Percentiles rank a stretch among this genome's conserved stretches.
Conservation (phyloP, 1,140 invertebrate genomes). For the Vanessa atalanta region DNA sequence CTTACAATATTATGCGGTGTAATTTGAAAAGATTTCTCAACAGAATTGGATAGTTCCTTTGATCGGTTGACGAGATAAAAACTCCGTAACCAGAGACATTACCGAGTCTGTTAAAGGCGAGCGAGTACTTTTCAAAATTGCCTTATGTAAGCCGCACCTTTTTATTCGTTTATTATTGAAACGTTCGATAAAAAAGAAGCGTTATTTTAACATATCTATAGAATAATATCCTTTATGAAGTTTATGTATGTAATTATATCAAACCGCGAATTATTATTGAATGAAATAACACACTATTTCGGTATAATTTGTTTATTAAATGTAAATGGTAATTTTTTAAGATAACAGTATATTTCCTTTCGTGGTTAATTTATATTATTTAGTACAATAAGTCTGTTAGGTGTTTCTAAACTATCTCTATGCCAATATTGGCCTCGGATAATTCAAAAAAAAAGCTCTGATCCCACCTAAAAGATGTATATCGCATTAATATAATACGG, state of each 20-base stretch:
- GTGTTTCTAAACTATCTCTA: slow-evolving; percentile 37
- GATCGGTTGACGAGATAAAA: slow-evolving; percentile 60
- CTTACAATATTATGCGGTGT: slow-evolving; percentile 35
- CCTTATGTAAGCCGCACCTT: not conserved
- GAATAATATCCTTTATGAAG: too few relatives aligned
- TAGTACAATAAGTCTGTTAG: not conserved
- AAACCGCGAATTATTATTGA: too few relatives aligned
- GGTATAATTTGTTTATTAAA: not conserved
- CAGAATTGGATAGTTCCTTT: slow-evolving; percentile 63
- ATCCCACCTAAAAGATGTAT: slow-evolving; percentile 73
- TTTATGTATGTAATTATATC: too few relatives aligned
- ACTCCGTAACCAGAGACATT: slow-evolving; percentile 60
- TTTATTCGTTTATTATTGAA: not conserved
- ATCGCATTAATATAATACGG: slow-evolving; percentile 80
- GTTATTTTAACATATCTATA: too few relatives aligned
- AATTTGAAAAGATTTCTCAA: slow-evolving; percentile 59
- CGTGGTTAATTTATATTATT: not conserved
- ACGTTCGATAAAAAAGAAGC: not conserved
- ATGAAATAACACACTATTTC: too few relatives aligned
- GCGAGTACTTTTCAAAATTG: slow-evolving; percentile 8
- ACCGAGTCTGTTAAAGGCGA: slow-evolving; percentile 37
- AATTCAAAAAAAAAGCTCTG: slow-evolving; percentile 64
- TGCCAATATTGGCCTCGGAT: slow-evolving; percentile 66
- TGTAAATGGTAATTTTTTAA: not conserved
- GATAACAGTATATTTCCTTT: not conserved